phyloP scores from a whole-genome alignment of 2,888 invertebrate genomes.

The Epinotia ramella region DNA sequence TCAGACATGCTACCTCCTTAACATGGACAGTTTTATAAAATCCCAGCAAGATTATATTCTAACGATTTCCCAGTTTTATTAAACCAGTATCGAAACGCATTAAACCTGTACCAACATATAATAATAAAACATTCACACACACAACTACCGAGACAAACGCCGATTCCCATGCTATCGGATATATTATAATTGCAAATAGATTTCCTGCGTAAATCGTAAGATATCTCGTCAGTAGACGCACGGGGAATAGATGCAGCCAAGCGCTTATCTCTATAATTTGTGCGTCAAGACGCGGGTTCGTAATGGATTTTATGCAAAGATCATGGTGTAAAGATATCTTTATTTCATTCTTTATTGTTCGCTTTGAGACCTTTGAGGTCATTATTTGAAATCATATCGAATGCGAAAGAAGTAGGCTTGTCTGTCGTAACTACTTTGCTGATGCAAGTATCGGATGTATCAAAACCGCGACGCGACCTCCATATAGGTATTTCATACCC shows the following conservation, averaged over 20 bases:
- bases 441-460: no score
- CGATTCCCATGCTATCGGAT: constrained; percentile 49
- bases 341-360: not conserved
- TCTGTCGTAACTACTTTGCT: not conserved
- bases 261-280: constrained; percentile 24
- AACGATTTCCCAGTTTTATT: not conserved
- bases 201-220: constrained; percentile 71
- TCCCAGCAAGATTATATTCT: not conserved
- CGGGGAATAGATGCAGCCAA: constrained; percentile 28
- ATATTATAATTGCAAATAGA: constrained; percentile 78
- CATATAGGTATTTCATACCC: not conserved
- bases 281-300: constrained; percentile 3
- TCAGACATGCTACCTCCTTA: no score
- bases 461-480: not conserved
- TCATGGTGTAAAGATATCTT: not conserved
- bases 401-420: not conserved
- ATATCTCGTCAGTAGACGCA: constrained; percentile 61
- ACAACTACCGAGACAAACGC: constrained; percentile 46
- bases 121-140: not conserved
- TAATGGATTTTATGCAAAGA: constrained; percentile 30
- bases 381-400: not conserved
- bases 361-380: not conserved
- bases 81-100: not conserved
- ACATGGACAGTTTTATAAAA: not conserved
- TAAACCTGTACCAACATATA: not conserved